These are phyloP conservation scores for Leptinotarsa rubiginosa DNA, from an alignment of 2,888 invertebrate genomes.

Conservation along the genomic window DNA sequence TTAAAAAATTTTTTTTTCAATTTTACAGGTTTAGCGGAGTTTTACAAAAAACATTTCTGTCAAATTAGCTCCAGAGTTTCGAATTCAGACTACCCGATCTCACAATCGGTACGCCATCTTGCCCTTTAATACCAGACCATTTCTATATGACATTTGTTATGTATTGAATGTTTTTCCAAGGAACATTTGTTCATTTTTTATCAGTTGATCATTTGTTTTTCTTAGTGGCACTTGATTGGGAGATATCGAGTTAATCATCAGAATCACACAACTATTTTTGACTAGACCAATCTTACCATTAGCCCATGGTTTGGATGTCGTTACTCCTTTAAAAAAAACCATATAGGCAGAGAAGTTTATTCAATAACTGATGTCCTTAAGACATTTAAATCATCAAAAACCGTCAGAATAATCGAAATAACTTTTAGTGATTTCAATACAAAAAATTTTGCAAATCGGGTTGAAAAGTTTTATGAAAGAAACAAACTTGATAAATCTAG, in stretches of 20 bases:
- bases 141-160: constrained; percentile 54
- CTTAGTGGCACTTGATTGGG: constrained; percentile 66
- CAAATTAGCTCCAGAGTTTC: constrained; percentile 28
- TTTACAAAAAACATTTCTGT: constrained; percentile 12
- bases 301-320: constrained; percentile 59
- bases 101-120: constrained; percentile 63
- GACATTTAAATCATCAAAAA: constrained; percentile 51
- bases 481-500: constrained; percentile 7
- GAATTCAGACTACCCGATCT: constrained; percentile 60
- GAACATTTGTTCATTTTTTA: constrained; percentile 63
- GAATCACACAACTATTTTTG: constrained; percentile 56
- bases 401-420: constrained; percentile 19
- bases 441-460: background rate
- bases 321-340: constrained; percentile 56
- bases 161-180: constrained; percentile 67
- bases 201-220: constrained; percentile 49
- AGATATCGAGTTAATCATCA: constrained; percentile 63
- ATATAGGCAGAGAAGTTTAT: constrained; percentile 52
- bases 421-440: background rate
- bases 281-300: constrained; percentile 61
- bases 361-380: constrained; percentile 44
- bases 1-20: background rate
- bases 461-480: background rate
- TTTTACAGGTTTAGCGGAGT: too few relatives aligned
- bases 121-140: constrained; percentile 66